Conservation (phyloP, 2,797 vertebrate genomes). For the Gobionotothen gibberifrons region DNA sequence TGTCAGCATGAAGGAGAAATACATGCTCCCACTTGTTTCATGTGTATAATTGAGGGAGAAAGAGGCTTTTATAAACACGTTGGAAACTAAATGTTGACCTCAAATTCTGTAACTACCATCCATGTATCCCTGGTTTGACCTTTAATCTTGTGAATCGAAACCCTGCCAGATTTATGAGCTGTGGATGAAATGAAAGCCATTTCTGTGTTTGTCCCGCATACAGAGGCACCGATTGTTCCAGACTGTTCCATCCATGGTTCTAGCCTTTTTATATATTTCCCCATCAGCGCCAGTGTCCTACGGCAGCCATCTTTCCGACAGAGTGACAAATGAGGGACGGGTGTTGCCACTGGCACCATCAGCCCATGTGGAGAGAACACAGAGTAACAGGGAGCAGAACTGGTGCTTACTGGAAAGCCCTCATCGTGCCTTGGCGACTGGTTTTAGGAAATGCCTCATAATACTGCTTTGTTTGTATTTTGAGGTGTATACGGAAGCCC, state of each 20-base stretch:
- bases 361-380: constrained; percentile 54
- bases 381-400: constrained; percentile 56
- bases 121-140: constrained; percentile 41
- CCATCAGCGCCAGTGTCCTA: constrained; percentile 22
- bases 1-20: constrained; percentile 30
- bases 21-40: constrained; percentile 1
- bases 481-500: background rate
- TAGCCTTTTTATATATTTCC: constrained; percentile 32
- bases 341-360: constrained; percentile 59
- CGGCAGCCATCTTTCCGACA: constrained; percentile 62
- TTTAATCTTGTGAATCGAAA: constrained; percentile 36
- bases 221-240: constrained; percentile 50
- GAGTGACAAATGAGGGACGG: constrained; percentile 65
- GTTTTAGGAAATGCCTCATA: constrained; percentile 58
- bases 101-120: constrained; percentile 13
- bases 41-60: background rate
- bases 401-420: constrained; percentile 57
- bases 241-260: constrained; percentile 23
- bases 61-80: background rate
- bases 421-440: constrained; percentile 55
- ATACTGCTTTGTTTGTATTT: constrained; percentile 11
- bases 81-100: constrained; percentile 23
- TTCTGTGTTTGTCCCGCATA: constrained; percentile 25
- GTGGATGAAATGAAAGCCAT: constrained; percentile 42
- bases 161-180: constrained; percentile 21